Evolutionary conservation across 2,888 invertebrate genomes (phyloP).

Genomic region (Sepioteuthis lessoniana): DNA sequence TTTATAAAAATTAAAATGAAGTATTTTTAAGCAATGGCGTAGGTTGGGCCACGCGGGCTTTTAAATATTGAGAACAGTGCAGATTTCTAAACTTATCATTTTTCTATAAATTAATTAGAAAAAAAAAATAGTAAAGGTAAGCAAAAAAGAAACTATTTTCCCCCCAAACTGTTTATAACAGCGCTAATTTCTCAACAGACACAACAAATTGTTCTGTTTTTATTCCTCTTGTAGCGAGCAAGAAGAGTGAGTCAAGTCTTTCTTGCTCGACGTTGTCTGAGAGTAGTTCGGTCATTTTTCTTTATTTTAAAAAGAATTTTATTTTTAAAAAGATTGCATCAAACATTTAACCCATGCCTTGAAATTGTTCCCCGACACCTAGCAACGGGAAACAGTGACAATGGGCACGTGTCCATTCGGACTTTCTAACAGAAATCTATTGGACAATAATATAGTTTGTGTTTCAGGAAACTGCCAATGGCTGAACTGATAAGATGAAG

Average conservation of each 20-base stretch:
- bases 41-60: not conserved
- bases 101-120: too few species aligned
- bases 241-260: not conserved
- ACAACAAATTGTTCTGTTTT: not conserved
- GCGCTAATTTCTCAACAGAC: not conserved
- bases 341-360: not conserved
- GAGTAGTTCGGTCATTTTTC: not conserved
- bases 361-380: constrained; percentile 41
- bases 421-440: constrained; percentile 46
- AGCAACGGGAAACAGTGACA: constrained; percentile 46
- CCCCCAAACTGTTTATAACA: not conserved
- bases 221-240: not conserved
- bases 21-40: constrained; percentile 6
- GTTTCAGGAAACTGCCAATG: constrained; percentile 41
- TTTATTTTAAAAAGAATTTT: not conserved
- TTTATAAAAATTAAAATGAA: not conserved
- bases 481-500: constrained; percentile 40
- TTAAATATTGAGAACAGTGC: not conserved
- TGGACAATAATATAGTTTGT: constrained; percentile 44
- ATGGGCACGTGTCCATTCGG: constrained; percentile 45
- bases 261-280: not conserved
- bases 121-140: not conserved
- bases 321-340: not conserved
- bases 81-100: not conserved
- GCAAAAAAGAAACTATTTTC: not conserved